Conservation (phyloP, 2,113 vertebrate genomes). For the Lynx canadensis region DNA sequence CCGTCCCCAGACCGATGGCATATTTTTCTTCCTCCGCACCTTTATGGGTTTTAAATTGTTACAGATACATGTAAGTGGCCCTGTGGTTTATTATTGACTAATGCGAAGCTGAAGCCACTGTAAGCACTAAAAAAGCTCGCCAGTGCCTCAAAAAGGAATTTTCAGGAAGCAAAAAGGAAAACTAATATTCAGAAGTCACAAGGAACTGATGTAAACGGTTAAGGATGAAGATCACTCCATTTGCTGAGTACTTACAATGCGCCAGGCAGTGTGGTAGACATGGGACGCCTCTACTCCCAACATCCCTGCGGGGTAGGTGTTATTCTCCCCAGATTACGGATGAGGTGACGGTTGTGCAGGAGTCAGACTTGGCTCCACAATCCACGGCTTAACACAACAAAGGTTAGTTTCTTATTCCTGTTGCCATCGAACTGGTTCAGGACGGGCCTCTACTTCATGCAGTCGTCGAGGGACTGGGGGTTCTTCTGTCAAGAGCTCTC, state of each 20-base stretch:
- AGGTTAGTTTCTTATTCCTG: neutral
- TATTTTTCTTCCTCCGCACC: slow-evolving; percentile 72
- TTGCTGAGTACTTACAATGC: neutral
- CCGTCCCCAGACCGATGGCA: slow-evolving; percentile 73
- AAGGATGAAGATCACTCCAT: neutral
- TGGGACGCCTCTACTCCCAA: neutral
- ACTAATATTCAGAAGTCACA: neutral
- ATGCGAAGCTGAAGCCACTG: too few relatives aligned
- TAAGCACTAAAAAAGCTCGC: too few relatives aligned
- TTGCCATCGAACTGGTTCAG: neutral
- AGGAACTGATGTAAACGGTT: neutral
- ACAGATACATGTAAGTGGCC: too few relatives aligned
- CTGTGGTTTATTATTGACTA: too few relatives aligned
- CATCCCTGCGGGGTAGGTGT: neutral
- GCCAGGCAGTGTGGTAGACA: neutral
- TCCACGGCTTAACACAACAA: neutral
- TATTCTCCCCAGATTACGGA: neutral
- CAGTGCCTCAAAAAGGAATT: neutral
- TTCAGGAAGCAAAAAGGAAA: neutral
- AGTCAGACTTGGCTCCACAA: neutral
- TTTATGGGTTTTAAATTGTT: too few relatives aligned
- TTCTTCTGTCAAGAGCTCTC: neutral
- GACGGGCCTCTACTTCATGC: neutral
- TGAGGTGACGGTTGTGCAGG: neutral
- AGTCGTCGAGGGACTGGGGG: neutral